Base-by-base conservation (phyloP, 2,888 invertebrate species). In the Amphipyra berbera region DNA sequence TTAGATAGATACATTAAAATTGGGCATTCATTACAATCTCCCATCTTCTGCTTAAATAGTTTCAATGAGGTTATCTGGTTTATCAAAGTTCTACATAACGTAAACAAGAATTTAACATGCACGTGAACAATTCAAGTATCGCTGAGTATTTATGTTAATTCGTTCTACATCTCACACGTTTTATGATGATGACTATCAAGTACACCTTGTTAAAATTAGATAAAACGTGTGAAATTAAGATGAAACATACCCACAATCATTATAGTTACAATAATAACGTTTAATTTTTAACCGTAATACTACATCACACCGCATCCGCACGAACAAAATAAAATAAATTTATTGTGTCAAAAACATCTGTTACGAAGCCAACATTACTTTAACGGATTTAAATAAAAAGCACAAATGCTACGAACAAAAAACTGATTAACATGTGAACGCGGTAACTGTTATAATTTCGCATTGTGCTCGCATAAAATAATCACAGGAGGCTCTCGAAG, bases 351-450 rank as follows among this genome's bases (percentile, higher is more conserved):
- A 77, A 82, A 81, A 79, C 85, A 89, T 85, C 83, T 85, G 87
- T 82, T 80, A 64, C 68, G 38, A 47, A 45, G 56, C 64, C 52
- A 65, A 64, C 72, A 75, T 73, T 73, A 76, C 72, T 74, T 75
- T 75, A 82, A 83, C 77, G 80, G 82, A 81, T 84, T 82, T 77
- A 67, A 70, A 79, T 79, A 79, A 76, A 82, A 79, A 64, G 74
- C 70, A 71, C 73, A 82, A 64, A 76, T 58, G 71, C 21, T 66
- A 57, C 64, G 68, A 79, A 85, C 81, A 91, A 91, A 91, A 92
- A 92, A 87, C 87, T 74, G 78, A 92, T 93, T 92, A 89, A 81
- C 93, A 93, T 93, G 82, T 87, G 86, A 92, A 92, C 87, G 68
- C 79, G 81, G 83, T 73, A 75, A 89, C 88, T 84, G 88, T 88